Base-by-base conservation (phyloP, 2,113 vertebrate species). In the Falco punctatus region DNA sequence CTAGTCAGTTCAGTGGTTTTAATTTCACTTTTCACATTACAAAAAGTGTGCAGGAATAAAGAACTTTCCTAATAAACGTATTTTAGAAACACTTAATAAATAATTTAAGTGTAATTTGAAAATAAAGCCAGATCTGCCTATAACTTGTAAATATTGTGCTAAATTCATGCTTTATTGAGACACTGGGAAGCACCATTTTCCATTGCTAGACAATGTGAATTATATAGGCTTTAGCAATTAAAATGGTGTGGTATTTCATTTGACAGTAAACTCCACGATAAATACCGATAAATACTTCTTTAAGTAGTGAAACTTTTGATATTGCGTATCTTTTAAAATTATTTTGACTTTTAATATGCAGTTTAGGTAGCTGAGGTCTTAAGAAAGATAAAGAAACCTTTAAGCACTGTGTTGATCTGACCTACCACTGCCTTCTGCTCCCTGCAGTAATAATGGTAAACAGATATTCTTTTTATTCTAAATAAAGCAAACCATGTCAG, bases 391-490 rank as follows among this genome's bases (percentile, higher is more conserved):
- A 91, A 89, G 26, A 89, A 95, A 75, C 54, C 83, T 95, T 88
- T 74, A 93, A 88, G 54, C 49, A 48, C 57, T 95, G 30, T 75
- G 51, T 81, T 94, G 49, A 83, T 92, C 64, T 90, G 80, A 92
- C 61, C 42, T 90, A 81, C 58, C 54, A 19, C 84, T 96, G 77
- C 88, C 64, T 91, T 91, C 79, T 94, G 42, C 55, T 95, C 79
- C 59, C 81, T 96, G 67, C 81, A 88, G 71, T 93, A 97, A 86
- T 91, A 91, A 93, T 75, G 59, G 52, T 52, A 83, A 96, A 88
- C 32, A 94, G 64, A 84, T 92, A 94, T 51, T 95, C 72, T 74
- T 96, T 95, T 92, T 81, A 73, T 89, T 96, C 81, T 96, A 96
- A 96, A 93, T 94, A 94, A 95, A 96, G 86, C 18, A 94, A 96